Evolutionary conservation across 2,888 invertebrate genomes (phyloP).

Genomic region (Heliconius ethilla): DNA sequence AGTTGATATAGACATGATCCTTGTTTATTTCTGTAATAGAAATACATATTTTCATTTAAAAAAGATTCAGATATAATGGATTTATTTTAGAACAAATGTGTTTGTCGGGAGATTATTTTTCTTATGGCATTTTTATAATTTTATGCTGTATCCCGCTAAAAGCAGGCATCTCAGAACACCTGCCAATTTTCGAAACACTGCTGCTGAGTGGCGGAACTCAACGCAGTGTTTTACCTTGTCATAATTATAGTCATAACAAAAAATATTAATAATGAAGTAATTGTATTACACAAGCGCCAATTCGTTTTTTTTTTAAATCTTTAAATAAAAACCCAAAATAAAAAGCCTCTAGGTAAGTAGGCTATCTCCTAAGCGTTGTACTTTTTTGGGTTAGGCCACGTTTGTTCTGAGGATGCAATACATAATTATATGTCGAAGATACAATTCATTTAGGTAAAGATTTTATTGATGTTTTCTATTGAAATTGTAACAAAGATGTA

Average conservation of each 20-base stretch:
- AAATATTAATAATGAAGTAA: neutral
- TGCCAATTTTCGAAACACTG: too few species aligned
- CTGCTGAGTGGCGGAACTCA: too few species aligned
- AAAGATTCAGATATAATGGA: neutral
- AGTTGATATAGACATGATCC: constrained; percentile 72
- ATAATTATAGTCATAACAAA: too few species aligned
- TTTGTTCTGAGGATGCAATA: neutral
- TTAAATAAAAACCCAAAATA: neutral
- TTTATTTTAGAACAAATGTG: neutral
- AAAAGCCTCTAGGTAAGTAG: neutral
- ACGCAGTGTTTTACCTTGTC: too few species aligned
- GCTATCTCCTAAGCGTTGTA: too few species aligned
- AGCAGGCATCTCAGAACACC: neutral
- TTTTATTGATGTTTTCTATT: neutral
- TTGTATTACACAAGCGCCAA: neutral
- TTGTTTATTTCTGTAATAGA: constrained; percentile 58
- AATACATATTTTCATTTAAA: neutral
- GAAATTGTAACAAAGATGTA: neutral
- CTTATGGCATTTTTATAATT: neutral
- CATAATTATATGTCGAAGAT: neutral
- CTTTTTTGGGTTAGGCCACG: too few species aligned
- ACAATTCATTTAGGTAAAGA: neutral
- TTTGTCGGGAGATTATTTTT: neutral
- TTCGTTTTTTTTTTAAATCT: neutral
- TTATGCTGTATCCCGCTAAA: neutral